phyloP scores from a whole-genome alignment of 1,140 invertebrate genomes.

The Calliphora vicina region DNA sequence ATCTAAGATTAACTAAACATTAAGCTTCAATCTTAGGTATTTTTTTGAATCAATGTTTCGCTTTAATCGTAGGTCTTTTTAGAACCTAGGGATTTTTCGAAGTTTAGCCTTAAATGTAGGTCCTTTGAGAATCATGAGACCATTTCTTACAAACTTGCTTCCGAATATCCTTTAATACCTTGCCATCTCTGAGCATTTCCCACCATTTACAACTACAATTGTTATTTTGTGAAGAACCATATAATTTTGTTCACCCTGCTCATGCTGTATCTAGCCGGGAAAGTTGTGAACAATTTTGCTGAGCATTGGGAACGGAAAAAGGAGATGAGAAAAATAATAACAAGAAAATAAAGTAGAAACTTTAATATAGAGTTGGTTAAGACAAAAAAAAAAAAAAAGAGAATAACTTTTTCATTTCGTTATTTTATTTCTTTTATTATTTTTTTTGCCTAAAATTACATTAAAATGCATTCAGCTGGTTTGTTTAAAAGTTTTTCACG shows the following conservation, averaged over 20 bases:
- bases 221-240: not conserved
- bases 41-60: too few relatives aligned
- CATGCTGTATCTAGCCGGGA: not conserved
- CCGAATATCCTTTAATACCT: not conserved
- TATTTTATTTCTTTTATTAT: not conserved
- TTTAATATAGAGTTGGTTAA: slow-evolving; percentile 7
- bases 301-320: not conserved
- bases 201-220: not conserved
- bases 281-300: not conserved
- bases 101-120: too few relatives aligned
- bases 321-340: not conserved
- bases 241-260: not conserved
- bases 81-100: too few relatives aligned
- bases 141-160: too few relatives aligned
- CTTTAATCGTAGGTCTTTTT: too few relatives aligned
- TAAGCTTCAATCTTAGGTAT: too few relatives aligned
- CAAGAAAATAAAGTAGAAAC: not conserved
- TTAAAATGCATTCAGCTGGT: slow-evolving; percentile 28
- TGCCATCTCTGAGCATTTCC: not conserved
- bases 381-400: not conserved
- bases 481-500: not conserved
- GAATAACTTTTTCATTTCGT: not conserved
- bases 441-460: slow-evolving; percentile 28
- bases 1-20: too few relatives aligned
- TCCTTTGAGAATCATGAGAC: too few relatives aligned